A percentile compares a stretch with the other conserved stretches of the same genome.
Evolutionary conservation across 2,888 invertebrate species (phyloP).

Genomic region (Thymelicus lineola): DNA sequence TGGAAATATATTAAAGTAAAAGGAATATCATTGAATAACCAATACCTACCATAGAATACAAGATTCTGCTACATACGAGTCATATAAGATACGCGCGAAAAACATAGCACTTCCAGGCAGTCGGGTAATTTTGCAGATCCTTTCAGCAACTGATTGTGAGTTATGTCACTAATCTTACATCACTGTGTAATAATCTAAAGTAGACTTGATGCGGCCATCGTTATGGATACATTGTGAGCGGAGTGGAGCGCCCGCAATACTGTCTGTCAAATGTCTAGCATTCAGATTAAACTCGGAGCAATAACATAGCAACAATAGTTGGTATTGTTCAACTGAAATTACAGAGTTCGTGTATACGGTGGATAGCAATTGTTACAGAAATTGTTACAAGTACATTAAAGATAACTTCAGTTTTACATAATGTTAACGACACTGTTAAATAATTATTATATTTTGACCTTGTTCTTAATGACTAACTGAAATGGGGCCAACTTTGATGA

Average conservation of each 20-base stretch:
- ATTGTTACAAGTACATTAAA: constrained; percentile 4
- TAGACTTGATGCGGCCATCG: constrained; percentile 33
- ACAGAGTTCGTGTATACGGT: background rate
- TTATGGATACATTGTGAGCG: constrained; percentile 35
- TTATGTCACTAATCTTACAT: background rate
- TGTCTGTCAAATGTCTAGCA: constrained; percentile 47
- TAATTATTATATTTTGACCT: constrained; percentile 1
- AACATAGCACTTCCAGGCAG: too few species aligned
- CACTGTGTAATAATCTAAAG: constrained; percentile 7
- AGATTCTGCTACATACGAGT: too few species aligned
- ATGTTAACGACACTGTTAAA: constrained; percentile 1
- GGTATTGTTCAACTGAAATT: constrained; percentile 6
- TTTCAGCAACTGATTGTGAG: too few species aligned
- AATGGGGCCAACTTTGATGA: constrained; percentile 3
- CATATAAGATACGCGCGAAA: too few species aligned
- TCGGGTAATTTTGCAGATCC: too few species aligned
- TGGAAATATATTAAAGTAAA: too few species aligned
- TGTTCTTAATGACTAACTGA: constrained; percentile 2
- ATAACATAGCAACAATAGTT: constrained; percentile 19
- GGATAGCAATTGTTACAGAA: constrained; percentile 1
- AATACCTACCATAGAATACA: too few species aligned
- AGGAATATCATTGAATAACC: too few species aligned
- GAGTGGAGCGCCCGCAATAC: constrained; percentile 24
- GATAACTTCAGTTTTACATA: background rate
- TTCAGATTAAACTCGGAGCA: constrained; percentile 46